Evolutionary conservation across 2,888 invertebrate genomes (phyloP).

Genomic region (Kryphioiulus occultus): DNA sequence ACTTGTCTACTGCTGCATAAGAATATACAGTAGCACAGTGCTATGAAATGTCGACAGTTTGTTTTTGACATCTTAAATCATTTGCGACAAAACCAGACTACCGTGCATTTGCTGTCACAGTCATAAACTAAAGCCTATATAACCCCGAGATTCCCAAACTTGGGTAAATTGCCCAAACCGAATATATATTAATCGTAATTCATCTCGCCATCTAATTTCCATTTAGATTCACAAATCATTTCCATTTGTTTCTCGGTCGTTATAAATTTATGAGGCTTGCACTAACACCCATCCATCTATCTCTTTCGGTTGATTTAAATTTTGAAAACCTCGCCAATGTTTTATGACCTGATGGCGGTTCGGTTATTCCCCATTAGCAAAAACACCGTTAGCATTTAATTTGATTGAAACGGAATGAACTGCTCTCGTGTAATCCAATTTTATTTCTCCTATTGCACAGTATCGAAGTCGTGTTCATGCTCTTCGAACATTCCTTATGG

Average conservation of each 20-base stretch:
- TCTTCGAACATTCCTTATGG: background rate
- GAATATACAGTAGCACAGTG: no score
- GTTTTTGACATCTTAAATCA: no score
- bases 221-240: background rate
- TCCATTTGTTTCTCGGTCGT: background rate
- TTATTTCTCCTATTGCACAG: constrained; percentile 1
- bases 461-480: background rate
- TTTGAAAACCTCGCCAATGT: constrained; percentile 3
- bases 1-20: no score
- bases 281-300: background rate
- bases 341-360: constrained; percentile 26
- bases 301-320: background rate
- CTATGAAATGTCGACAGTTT: no score
- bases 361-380: background rate
- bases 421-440: constrained; percentile 11
- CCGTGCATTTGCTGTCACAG: no score
- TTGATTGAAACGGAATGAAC: constrained; percentile 20
- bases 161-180: background rate
- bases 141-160: no score
- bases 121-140: no score
- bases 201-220: background rate
- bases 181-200: background rate
- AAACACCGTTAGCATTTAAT: constrained; percentile 12
- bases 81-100: no score
- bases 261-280: background rate